phyloP scores from a whole-genome alignment of 1,140 invertebrate genomes.

The Hyphantria cunea region DNA sequence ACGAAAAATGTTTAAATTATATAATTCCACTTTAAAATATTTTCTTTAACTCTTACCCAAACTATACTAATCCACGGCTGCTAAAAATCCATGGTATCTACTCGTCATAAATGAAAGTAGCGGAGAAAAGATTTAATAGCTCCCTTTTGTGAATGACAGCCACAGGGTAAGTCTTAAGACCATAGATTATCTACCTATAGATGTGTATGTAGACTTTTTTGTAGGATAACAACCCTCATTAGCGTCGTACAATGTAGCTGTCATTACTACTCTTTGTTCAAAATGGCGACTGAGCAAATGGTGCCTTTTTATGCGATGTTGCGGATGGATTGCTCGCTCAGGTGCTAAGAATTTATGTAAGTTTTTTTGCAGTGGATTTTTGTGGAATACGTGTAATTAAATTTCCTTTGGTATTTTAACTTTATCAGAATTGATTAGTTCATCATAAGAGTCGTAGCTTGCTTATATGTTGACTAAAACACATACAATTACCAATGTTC shows the following conservation, averaged over 20 bases:
- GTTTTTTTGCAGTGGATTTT: conserved; percentile 10
- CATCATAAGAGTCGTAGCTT: too few relatives aligned
- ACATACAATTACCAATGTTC: too few relatives aligned
- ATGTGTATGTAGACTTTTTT: conserved; percentile 10
- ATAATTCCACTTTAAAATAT: too few relatives aligned
- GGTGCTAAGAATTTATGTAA: conserved; percentile 10
- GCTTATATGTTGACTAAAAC: too few relatives aligned
- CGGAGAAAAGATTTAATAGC: conserved; percentile 2
- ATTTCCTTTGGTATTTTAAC: too few relatives aligned
- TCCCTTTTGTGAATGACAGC: neutral
- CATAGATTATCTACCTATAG: neutral
- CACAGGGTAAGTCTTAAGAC: neutral
- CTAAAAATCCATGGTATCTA: neutral
- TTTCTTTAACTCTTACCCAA: too few relatives aligned
- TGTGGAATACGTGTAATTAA: neutral
- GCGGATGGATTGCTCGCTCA: conserved; percentile 28
- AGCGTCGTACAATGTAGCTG: conserved; percentile 9
- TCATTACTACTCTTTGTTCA: conserved; percentile 18
- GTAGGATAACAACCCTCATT: conserved; percentile 22
- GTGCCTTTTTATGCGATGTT: conserved; percentile 17
- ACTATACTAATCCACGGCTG: too few relatives aligned
- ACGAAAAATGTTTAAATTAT: too few relatives aligned
- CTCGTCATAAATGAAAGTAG: neutral
- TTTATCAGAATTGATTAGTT: too few relatives aligned
- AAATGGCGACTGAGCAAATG: conserved; percentile 2